Base-by-base conservation (phyloP, 1,140 invertebrate genomes). In the Leucophenga varia region DNA sequence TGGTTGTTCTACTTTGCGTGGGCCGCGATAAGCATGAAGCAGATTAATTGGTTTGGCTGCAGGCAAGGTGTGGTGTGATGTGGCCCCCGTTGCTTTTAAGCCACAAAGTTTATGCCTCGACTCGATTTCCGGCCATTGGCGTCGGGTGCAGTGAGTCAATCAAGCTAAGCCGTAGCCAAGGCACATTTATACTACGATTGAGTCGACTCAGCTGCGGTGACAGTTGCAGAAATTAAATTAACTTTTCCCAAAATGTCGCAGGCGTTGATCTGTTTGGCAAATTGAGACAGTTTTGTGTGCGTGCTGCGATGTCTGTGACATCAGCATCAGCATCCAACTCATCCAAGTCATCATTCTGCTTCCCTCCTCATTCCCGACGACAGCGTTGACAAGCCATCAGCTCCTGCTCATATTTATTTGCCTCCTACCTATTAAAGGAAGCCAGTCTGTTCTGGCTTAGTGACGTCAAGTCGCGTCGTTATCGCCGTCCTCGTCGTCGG, bases 21-120 rank as follows among this genome's bases (percentile, higher is more conserved):
- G 43, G 40, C 30, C 46, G n/a, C n/a, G 47, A 49, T 54, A 54
- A 54, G 17, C 46, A 47, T 44, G 40, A 43, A 17, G 40, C 32
- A 61, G 59, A 67, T 64, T 64, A 64, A 64, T 64, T 64, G 52
- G 55, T 61, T 67, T 56, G 52, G 19, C 50, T 44, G 18, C 22
- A 12, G 52, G 54, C 36, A 38, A 20, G 35, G 52, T 52, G 60
- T 54, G 54, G 51, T 42, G 41, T 55, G 56, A 52, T 57, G 41
- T 57, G 12, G 12, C 45, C 14, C 20, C 18, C 34, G 21, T 16
- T 34, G 41, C 42, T 41, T 54, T 50, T 54, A n/a, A n/a, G n/a
- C n/a, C n/a, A n/a, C n/a, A n/a, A n/a, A n/a, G 34, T 14, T 34
- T 28, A 49, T 45, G 40, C 47, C 43, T 43, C 42, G 22, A 47